Evolutionary conservation across 2,797 vertebrate species (phyloP).

Genomic region (Sebastes umbrosus): DNA sequence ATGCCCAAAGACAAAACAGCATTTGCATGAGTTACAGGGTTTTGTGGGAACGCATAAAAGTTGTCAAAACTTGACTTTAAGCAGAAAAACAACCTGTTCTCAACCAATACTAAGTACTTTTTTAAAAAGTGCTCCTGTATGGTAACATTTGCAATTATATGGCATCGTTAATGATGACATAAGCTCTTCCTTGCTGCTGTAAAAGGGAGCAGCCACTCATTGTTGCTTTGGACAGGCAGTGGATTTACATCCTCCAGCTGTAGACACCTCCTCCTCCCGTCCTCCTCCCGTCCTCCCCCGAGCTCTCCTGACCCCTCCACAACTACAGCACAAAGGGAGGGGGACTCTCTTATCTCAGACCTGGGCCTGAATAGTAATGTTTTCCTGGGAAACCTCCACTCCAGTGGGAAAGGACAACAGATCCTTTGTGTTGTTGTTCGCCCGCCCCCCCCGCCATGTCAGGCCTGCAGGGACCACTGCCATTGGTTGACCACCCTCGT

Average conservation of each 20-base stretch:
- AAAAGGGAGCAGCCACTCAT: slow-evolving; percentile 12
- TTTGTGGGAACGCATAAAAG: not conserved
- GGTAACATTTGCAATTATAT: not conserved
- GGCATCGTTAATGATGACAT: not conserved
- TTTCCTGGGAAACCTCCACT: slow-evolving; percentile 68
- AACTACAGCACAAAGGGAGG: slow-evolving; percentile 52
- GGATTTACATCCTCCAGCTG: slow-evolving; percentile 75
- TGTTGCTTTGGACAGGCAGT: slow-evolving; percentile 27
- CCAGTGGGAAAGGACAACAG: slow-evolving; percentile 70
- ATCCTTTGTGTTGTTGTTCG: slow-evolving; percentile 61
- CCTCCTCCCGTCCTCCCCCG: slow-evolving; percentile 19
- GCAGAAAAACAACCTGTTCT: not conserved
- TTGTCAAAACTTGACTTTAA: not conserved
- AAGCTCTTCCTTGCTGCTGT: not conserved
- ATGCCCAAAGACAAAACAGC: no score
- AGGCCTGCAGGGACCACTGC: slow-evolving; percentile 16
- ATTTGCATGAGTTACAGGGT: not conserved
- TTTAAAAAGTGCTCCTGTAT: no score
- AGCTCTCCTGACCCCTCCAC: slow-evolving; percentile 60
- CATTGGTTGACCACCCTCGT: slow-evolving; percentile 14
- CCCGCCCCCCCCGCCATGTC: slow-evolving; percentile 15
- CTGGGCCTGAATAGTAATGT: slow-evolving; percentile 57
- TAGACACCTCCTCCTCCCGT: slow-evolving; percentile 27
- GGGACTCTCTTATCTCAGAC: slow-evolving; percentile 41
- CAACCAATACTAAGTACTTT: not conserved